Percentiles rank a stretch among this genome's conserved stretches.
These are phyloP conservation scores for Enteromius anoplus DNA, from an alignment of 2,797 vertebrate genomes.

Conservation along the genomic window DNA sequence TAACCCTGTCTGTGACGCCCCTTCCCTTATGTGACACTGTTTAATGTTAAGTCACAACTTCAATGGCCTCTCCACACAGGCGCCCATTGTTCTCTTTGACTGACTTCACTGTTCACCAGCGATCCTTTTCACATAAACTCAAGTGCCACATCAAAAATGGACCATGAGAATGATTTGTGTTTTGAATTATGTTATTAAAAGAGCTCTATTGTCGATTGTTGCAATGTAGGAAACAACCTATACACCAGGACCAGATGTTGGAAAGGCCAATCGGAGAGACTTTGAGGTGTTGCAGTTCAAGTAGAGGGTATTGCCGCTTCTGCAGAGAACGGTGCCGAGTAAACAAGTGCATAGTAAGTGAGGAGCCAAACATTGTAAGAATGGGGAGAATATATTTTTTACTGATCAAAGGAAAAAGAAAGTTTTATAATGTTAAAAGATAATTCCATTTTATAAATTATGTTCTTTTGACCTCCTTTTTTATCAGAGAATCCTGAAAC, in stretches of 20 bases:
- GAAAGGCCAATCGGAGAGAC: background rate
- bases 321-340: background rate
- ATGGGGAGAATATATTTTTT: background rate
- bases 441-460: background rate
- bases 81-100: constrained; percentile 36
- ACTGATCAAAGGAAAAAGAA: background rate
- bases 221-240: constrained; percentile 22
- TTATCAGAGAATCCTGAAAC: background rate
- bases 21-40: constrained; percentile 32
- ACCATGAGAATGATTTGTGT: constrained; percentile 34
- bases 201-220: constrained; percentile 34
- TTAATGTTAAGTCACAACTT: constrained; percentile 43
- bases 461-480: background rate
- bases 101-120: constrained; percentile 33
- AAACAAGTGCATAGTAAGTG: background rate
- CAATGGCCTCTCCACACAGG: constrained; percentile 27
- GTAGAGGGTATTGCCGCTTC: background rate
- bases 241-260: constrained; percentile 32
- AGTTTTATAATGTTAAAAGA: background rate
- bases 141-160: constrained; percentile 30
- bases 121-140: constrained; percentile 36
- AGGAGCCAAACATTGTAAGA: background rate
- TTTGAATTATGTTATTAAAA: constrained; percentile 34
- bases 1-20: constrained; percentile 15
- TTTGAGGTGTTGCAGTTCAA: constrained; percentile 13